Percentiles rank a stretch among this genome's conserved stretches.
Evolutionary conservation across 2,113 vertebrate genomes (phyloP).

Genomic region (Ceyx melanurus): DNA sequence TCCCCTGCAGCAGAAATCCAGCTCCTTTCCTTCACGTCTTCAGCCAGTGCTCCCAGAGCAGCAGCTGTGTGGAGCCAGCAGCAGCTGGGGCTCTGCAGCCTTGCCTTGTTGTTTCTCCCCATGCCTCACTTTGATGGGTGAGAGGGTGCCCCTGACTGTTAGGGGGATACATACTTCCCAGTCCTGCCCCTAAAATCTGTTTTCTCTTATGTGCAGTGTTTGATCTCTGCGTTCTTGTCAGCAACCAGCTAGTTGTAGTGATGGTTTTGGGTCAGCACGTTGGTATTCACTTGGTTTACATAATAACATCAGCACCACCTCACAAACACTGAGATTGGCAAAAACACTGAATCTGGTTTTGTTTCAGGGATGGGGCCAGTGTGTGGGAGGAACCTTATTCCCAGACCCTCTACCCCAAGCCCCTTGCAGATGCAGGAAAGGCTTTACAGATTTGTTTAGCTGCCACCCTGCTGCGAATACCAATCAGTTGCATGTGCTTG

Average conservation of each 20-base stretch:
- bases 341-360: background rate
- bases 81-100: background rate
- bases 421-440: background rate
- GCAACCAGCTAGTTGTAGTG: background rate
- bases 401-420: background rate
- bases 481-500: background rate
- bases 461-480: background rate
- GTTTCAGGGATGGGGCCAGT: background rate
- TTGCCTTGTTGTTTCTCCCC: background rate
- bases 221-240: background rate
- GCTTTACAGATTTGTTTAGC: background rate
- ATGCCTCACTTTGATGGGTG: background rate
- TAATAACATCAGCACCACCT: background rate
- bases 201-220: slow-evolving; percentile 40
- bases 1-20: background rate
- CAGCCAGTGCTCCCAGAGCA: background rate
- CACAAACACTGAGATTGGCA: background rate
- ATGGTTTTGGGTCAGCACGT: slow-evolving; percentile 22
- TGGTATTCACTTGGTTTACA: background rate
- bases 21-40: background rate
- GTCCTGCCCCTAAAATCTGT: background rate
- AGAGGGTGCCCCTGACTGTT: slow-evolving; percentile 43
- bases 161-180: background rate
- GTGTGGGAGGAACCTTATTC: background rate
- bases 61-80: background rate